These are phyloP conservation scores for Protomyctophum bolini DNA, from an alignment of 2,113 vertebrate genomes.

Conservation along the genomic window DNA sequence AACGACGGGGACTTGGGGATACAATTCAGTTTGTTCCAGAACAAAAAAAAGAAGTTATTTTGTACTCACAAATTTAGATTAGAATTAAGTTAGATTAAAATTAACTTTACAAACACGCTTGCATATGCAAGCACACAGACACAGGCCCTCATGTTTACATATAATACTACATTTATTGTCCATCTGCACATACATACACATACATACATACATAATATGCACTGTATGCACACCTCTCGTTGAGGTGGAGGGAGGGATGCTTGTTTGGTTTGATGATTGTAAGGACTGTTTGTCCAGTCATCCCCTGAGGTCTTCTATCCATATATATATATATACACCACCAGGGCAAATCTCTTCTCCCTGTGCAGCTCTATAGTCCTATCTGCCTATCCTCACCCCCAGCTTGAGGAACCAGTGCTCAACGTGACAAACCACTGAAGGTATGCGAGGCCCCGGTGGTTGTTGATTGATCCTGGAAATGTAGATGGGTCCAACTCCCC, in stretches of 20 bases:
- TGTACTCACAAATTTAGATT: constrained; percentile 53
- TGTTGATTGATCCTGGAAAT: constrained; percentile 67
- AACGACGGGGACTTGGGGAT: constrained; percentile 71
- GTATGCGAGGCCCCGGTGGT: constrained; percentile 39
- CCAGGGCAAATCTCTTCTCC: constrained; percentile 24
- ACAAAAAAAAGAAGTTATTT: constrained; percentile 54
- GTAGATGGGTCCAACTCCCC: constrained; percentile 57
- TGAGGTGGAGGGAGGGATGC: constrained; percentile 20
- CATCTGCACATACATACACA: not conserved
- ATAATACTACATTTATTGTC: no score
- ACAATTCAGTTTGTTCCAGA: constrained; percentile 59
- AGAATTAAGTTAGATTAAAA: constrained; percentile 61
- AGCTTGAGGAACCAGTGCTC: constrained; percentile 27
- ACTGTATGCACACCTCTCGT: constrained; percentile 8
- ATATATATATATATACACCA: constrained; percentile 1
- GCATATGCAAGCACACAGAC: constrained; percentile 7
- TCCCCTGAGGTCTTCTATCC: constrained; percentile 24
- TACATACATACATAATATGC: constrained; percentile 19
- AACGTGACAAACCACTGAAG: constrained; percentile 47
- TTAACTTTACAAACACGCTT: constrained; percentile 43
- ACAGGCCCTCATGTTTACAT: not conserved
- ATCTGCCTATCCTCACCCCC: constrained; percentile 37
- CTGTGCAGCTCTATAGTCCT: constrained; percentile 26
- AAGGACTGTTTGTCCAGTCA: constrained; percentile 20
- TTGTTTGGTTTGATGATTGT: not conserved